Evolutionary conservation across 2,113 vertebrate species (phyloP), one percentile per base, ranked within the genome.

Genomic region (Mesembrinibis cayennensis): DNA sequence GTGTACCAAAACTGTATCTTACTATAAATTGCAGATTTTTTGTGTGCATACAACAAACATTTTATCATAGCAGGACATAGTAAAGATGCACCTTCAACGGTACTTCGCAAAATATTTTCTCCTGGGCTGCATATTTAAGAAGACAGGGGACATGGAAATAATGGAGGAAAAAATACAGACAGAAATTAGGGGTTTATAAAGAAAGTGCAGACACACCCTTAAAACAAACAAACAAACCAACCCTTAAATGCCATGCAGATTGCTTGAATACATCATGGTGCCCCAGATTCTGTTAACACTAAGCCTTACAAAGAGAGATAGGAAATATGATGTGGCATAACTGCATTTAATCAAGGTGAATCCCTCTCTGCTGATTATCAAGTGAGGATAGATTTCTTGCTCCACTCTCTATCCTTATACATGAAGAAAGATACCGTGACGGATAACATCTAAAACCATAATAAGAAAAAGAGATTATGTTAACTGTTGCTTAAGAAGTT

Each of bases 301-400:
- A 95, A 97, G 81, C 71, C 71, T 92, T 86, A 56, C 88, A 96
- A 89, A 87, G 78, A 89, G 34, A 94, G 53, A 92, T 90, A 63
- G 49, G 56, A 73, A 95, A 82, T 62, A 80, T 13, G 78, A 94
- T 90, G 95, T 79, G 63, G 61, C 20, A 32, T 59, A 90, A 93
- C 88, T 90, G 80, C 67, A 93, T 90, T 95, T 94, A 95, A 96
- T 95, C 86, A 97, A 96, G 96, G 97, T 96, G 97, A 97, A 97
- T 96, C 85, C 91, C 67, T 50, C 88, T 94, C 47, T 96, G 89
- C 87, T 96, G 95, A 95, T 97, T 96, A 96, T 88, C 73, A 95
- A 79, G 78, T 79, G 91, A 95, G 81, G 95, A 97, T 93, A 90
- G 93, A 96, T 95, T 95, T 97, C 93, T 71, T 94, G 91, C 67